Evolutionary conservation across 1,140 invertebrate genomes (phyloP).

Genomic region (Augochlora pura): DNA sequence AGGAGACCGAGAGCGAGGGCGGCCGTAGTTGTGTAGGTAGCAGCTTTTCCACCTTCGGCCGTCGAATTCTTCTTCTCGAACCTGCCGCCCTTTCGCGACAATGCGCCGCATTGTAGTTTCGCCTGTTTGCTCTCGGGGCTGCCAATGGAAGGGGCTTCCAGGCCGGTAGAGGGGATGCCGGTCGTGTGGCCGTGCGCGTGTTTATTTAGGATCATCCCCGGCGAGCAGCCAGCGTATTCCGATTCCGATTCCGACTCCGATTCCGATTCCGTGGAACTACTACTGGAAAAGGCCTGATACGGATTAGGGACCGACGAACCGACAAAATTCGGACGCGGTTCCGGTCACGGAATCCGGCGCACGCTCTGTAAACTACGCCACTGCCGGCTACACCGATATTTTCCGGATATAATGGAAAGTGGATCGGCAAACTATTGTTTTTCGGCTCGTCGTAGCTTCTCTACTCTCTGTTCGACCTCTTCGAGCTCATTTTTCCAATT

Average conservation of each 20-base stretch:
- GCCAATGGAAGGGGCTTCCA: not conserved
- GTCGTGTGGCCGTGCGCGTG: conserved; percentile 74
- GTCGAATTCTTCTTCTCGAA: conserved; percentile 63
- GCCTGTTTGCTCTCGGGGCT: conserved; percentile 64
- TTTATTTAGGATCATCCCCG: conserved; percentile 75
- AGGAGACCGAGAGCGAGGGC: conserved; percentile 25
- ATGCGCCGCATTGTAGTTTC: conserved; percentile 56
- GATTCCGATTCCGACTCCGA: conserved; percentile 59
- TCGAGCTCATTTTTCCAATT: no score
- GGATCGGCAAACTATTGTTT: not conserved
- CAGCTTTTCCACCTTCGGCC: conserved; percentile 63
- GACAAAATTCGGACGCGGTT: conserved; percentile 26
- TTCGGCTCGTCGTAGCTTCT: no score
- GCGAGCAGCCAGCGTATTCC: conserved; percentile 34
- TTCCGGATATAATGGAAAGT: not conserved
- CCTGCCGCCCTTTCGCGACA: conserved; percentile 60
- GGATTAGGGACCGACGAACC: conserved; percentile 53
- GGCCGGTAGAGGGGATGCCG: conserved; percentile 59
- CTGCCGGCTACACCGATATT: not conserved
- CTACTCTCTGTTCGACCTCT: no score
- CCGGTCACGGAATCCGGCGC: conserved; percentile 29
- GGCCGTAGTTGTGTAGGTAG: conserved; percentile 47
- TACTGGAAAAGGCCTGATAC: conserved; percentile 53
- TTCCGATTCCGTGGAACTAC: conserved; percentile 52
- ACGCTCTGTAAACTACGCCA: not conserved